These are phyloP conservation scores for Mamestra configurata DNA, from an alignment of 1,140 invertebrate genomes.

Conservation along the genomic window DNA sequence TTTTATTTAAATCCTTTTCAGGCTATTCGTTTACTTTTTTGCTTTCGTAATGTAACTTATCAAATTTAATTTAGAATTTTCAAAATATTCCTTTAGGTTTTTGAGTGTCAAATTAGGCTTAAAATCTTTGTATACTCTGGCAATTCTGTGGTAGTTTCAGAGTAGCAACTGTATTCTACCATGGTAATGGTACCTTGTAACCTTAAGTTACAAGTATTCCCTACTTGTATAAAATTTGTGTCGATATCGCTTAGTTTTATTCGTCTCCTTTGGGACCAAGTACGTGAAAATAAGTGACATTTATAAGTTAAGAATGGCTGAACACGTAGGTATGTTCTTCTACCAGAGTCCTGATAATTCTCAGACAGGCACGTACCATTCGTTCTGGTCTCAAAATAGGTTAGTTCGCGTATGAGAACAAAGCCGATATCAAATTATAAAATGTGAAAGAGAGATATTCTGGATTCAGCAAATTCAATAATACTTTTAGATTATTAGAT, in stretches of 20 bases:
- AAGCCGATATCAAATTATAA: conserved; percentile 45
- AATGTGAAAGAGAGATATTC: conserved; percentile 3
- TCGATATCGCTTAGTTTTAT: not conserved
- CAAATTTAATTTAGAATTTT: too few species aligned
- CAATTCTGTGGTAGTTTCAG: too few species aligned
- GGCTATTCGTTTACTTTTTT: not conserved
- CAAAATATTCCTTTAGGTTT: too few species aligned
- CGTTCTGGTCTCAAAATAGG: conserved; percentile 39
- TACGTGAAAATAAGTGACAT: conserved; percentile 30
- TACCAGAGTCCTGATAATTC: conserved; percentile 18
- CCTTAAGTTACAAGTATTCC: not conserved
- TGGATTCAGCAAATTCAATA: conserved; percentile 26
- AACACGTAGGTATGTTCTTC: conserved; percentile 4
- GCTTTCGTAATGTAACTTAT: too few species aligned
- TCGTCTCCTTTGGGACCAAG: not conserved
- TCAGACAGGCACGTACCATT: conserved; percentile 38
- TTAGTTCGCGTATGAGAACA: conserved; percentile 42
- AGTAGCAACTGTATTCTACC: too few species aligned
- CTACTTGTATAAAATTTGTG: not conserved
- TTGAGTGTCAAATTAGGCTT: too few species aligned
- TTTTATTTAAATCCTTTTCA: not conserved
- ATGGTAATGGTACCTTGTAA: too few species aligned
- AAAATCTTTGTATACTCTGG: too few species aligned
- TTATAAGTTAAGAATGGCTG: conserved; percentile 9
- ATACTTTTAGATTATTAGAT: conserved; percentile 35